These are phyloP conservation scores for Lordiphosa fenestrarum DNA, from an alignment of 2,888 invertebrate genomes.

Conservation along the genomic window DNA sequence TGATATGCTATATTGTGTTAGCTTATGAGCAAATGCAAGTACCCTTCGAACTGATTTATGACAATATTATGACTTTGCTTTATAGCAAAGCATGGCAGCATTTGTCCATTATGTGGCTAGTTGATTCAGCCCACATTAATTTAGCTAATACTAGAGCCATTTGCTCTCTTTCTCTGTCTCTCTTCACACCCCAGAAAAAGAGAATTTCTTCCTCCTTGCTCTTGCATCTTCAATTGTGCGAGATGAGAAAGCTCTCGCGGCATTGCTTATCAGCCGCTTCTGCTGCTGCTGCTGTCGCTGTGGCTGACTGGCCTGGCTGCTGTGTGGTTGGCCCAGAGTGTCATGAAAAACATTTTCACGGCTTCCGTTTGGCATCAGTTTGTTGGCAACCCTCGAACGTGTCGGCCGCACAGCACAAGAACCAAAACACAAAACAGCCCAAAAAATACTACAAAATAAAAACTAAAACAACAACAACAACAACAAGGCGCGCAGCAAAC, in stretches of 20 bases:
- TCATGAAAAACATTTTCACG: constrained; percentile 69
- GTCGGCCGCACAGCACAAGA: constrained; percentile 63
- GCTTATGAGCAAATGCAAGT: too few relatives aligned
- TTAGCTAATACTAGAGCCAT: not conserved
- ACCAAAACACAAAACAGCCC: constrained; percentile 4
- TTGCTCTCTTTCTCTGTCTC: not conserved
- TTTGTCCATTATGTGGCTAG: constrained; percentile 24
- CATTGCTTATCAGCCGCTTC: constrained; percentile 33
- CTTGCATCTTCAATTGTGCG: not conserved
- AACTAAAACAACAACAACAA: constrained; percentile 6
- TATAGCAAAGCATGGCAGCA: constrained; percentile 23
- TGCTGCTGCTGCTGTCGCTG: constrained; percentile 24
- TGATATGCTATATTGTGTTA: too few relatives aligned
- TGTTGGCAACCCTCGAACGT: constrained; percentile 75
- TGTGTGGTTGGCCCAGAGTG: constrained; percentile 29
- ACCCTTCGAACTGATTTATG: too few relatives aligned
- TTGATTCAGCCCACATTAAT: constrained; percentile 12
- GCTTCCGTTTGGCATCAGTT: constrained; percentile 75
- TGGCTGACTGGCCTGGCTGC: constrained; percentile 29
- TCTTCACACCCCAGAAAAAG: constrained; percentile 2
- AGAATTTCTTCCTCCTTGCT: constrained; percentile 15
- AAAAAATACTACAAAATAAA: constrained; percentile 3
- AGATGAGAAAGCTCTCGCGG: constrained; percentile 5
- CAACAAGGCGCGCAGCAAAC: not conserved
- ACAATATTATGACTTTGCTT: constrained; percentile 12